Evolutionary conservation across 1,140 invertebrate species (phyloP).

Genomic region (Stegodyphus dumicola): DNA sequence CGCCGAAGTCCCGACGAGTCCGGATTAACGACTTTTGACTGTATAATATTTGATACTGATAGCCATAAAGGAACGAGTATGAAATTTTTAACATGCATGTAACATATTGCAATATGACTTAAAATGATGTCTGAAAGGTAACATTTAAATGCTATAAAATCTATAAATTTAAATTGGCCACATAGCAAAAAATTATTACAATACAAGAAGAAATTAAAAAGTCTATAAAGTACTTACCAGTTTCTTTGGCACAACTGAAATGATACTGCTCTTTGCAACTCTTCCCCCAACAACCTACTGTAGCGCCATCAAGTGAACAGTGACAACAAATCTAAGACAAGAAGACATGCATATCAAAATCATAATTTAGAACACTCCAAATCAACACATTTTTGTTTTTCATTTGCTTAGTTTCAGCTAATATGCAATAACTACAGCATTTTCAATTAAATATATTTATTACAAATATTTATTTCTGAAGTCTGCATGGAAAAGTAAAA

Average conservation of each 20-base stretch:
- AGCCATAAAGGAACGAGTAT: not conserved
- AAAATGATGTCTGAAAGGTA: not conserved
- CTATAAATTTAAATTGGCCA: not conserved
- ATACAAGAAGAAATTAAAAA: not conserved
- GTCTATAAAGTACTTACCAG: conserved; percentile 64
- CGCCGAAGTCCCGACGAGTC: too few relatives aligned
- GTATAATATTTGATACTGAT: not conserved
- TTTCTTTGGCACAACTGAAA: conserved; percentile 70
- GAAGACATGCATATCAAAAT: not conserved
- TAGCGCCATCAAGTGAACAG: conserved; percentile 70
- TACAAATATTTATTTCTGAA: not conserved
- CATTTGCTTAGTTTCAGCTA: too few relatives aligned
- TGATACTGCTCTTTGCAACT: conserved; percentile 70
- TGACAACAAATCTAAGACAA: conserved; percentile 67
- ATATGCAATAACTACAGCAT: not conserved
- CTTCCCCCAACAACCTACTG: conserved; percentile 71
- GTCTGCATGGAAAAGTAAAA: too few relatives aligned
- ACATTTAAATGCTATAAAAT: not conserved
- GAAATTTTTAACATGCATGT: not conserved
- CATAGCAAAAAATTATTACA: not conserved
- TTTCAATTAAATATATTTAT: not conserved
- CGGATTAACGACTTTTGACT: too few relatives aligned
- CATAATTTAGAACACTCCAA: too few relatives aligned
- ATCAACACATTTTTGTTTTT: too few relatives aligned
- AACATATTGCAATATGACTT: not conserved